These are phyloP conservation scores for Volucella zonaria DNA, from an alignment of 2,888 invertebrate species.

Conservation along the genomic window DNA sequence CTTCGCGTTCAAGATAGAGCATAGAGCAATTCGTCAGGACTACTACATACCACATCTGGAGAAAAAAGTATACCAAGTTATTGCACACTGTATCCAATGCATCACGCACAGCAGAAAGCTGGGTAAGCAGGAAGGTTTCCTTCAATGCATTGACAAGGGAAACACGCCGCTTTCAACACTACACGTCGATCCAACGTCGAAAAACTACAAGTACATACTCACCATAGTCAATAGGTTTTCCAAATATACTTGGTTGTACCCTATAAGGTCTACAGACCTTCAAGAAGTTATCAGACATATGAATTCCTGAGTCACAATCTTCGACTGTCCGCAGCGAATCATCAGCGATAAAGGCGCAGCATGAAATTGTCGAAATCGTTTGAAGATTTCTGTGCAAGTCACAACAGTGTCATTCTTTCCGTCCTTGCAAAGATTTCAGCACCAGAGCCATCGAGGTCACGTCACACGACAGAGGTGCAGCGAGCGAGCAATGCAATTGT, in stretches of 20 bases:
- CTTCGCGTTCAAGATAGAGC: no score
- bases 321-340: no score
- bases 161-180: constrained; percentile 45
- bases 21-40: no score
- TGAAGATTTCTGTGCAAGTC: background rate
- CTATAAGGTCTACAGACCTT: no score
- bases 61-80: background rate
- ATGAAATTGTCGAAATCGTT: no score
- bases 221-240: constrained; percentile 24
- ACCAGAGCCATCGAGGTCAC: background rate
- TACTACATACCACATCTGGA: no score
- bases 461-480: background rate
- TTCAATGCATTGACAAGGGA: constrained; percentile 61
- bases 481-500: constrained; percentile 26
- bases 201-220: no score
- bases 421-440: background rate
- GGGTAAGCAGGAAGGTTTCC: constrained; percentile 75
- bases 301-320: no score
- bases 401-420: background rate
- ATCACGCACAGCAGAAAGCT: constrained; percentile 66
- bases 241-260: no score
- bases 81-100: constrained; percentile 54
- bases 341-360: no score
- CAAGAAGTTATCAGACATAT: no score
- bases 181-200: constrained; percentile 33